Base-by-base conservation (phyloP, 2,888 invertebrate species). In the Archips xylosteana region DNA sequence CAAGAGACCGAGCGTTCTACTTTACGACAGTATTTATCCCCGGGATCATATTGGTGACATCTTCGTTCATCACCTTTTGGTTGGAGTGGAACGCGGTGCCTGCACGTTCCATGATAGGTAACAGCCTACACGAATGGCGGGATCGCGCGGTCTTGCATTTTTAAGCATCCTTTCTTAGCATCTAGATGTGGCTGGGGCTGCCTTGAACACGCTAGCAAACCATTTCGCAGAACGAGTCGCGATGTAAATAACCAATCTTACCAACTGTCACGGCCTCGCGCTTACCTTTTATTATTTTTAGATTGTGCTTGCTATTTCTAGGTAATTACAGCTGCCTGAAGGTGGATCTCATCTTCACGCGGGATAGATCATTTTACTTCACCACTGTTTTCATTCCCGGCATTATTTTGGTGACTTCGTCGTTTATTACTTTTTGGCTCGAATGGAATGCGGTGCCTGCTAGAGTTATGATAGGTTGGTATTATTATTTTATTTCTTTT, bases 381-480 rank as follows among this genome's bases (percentile, higher is more conserved):
- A 98, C 98, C 85, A 98, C 98, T 89, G 98, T 98, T 94, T 98
- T 98, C 95, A 98, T 98, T 95, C 98, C 98, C 85, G 98, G 98
- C 88, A 98, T 98, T 90, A 98, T 98, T 95, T 96, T 98, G 95
- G 98, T 98, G 92, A 98, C 98, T 83, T 98, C 98, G 94, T 98
- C 98, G 87, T 98, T 98, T 96, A 98, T 98, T 95, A 98, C 98
- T 88, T 98, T 98, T 96, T 98, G 98, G 98, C 96, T 98, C 94
- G 98, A 98, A 95, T 98, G 98, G 98, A 98, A 98, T 95, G 98
- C 98, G 84, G 98, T 98, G 88, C 98, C 98, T 89, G 98, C 98
- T 90, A 96, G 98, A 95, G 98, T 98, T 88, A 98, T 98, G 98
- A 98, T 98, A 95, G 97, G 98, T 98, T 95, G 95, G 96, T 95